Evolutionary conservation across 2,888 invertebrate genomes (phyloP).

Genomic region (Trachelus troglodyta): DNA sequence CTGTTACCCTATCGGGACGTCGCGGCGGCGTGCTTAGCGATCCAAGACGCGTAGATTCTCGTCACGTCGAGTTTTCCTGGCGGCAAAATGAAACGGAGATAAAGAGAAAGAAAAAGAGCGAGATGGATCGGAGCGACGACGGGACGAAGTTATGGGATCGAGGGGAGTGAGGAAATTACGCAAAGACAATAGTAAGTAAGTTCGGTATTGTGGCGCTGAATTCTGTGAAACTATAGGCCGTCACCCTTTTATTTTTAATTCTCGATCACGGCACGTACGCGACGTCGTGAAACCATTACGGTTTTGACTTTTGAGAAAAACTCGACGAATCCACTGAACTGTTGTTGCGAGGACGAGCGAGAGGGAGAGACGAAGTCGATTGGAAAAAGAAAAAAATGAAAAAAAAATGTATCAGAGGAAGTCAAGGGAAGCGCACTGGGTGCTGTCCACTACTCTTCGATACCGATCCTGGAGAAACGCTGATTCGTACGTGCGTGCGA

Average conservation of each 20-base stretch:
- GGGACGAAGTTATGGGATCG: not conserved
- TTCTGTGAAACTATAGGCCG: not conserved
- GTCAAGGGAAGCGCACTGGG: not conserved
- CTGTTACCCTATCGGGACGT: not conserved
- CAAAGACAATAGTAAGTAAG: constrained; percentile 3
- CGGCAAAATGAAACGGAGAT: not conserved
- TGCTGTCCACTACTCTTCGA: constrained; percentile 8
- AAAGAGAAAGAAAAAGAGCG: constrained; percentile 2
- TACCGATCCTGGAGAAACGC: constrained; percentile 32
- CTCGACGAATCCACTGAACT: constrained; percentile 14
- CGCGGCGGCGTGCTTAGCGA: not conserved
- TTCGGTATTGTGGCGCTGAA: constrained; percentile 6
- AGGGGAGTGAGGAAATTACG: not conserved
- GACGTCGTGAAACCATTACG: constrained; percentile 7
- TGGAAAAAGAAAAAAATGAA: not conserved
- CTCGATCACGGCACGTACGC: not conserved
- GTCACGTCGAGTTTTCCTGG: not conserved
- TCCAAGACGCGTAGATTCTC: not conserved
- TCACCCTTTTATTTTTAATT: constrained; percentile 15
- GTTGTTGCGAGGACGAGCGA: constrained; percentile 10
- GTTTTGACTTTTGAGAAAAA: constrained; percentile 17
- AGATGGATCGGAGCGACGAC: not conserved
- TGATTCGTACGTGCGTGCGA: constrained; percentile 44
- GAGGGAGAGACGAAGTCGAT: constrained; percentile 13
- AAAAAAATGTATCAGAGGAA: not conserved